Conservation (phyloP, 2,888 invertebrate species). For the Lamellibrachia columna region DNA sequence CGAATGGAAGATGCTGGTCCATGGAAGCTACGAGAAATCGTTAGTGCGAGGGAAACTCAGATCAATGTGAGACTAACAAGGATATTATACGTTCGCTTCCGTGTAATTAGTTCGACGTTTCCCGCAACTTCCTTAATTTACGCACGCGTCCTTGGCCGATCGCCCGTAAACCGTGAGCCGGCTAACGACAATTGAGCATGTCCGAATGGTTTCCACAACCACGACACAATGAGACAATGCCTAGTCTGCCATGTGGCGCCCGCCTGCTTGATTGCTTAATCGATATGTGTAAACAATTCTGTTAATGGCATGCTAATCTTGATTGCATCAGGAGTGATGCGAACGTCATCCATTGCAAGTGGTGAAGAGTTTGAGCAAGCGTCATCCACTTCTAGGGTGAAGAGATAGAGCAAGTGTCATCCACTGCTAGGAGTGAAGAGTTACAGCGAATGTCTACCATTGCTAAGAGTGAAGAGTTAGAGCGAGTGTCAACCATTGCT, state of each 20-base stretch:
- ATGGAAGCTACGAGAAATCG: not conserved
- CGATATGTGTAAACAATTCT: not conserved
- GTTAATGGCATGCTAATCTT: not conserved
- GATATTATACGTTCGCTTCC: not conserved
- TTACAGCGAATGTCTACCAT: not conserved
- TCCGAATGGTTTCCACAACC: not conserved
- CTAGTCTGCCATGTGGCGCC: not conserved
- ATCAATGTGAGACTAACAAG: not conserved
- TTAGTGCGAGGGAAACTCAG: not conserved
- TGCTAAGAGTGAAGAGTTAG: not conserved
- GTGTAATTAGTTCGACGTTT: not conserved
- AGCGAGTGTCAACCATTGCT: not conserved
- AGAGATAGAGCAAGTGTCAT: not conserved
- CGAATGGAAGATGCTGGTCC: not conserved
- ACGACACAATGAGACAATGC: not conserved
- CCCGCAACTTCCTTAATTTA: not conserved
- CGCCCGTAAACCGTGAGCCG: not conserved
- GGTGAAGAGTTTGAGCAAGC: not conserved
- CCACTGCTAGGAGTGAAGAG: not conserved
- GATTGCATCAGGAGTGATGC: not conserved
- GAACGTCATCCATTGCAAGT: not conserved
- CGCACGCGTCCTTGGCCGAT: not conserved
- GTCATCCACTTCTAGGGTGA: not conserved
- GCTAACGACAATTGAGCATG: not conserved
- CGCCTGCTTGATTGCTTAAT: not conserved